A percentile compares a stretch with the other conserved stretches of the same genome.
phyloP scores from a whole-genome alignment of 2,888 invertebrate species.

The Cryptus viduatorius region DNA sequence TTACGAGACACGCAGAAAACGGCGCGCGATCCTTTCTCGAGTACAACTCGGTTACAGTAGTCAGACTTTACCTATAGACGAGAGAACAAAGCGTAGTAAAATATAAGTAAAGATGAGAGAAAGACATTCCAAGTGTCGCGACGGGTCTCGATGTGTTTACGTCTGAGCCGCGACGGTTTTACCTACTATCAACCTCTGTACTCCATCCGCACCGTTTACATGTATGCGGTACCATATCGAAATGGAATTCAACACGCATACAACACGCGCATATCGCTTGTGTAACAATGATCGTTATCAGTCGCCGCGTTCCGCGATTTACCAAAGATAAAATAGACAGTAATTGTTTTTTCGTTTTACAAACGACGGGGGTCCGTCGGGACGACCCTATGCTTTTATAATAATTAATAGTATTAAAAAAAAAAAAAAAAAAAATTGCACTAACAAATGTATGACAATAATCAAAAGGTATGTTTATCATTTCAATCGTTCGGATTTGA shows the following conservation, averaged over 20 bases:
- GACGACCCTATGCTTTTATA: background rate
- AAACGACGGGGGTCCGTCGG: background rate
- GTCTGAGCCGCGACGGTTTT: constrained; percentile 52
- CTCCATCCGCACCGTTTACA: constrained; percentile 33
- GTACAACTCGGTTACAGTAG: background rate
- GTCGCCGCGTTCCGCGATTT: background rate
- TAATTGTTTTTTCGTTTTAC: constrained; percentile 11
- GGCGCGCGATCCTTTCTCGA: background rate
- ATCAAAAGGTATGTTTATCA: too few relatives aligned
- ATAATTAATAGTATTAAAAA: background rate
- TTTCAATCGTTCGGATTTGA: too few relatives aligned
- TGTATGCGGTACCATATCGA: background rate
- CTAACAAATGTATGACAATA: too few relatives aligned
- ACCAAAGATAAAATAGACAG: background rate
- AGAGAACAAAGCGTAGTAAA: background rate
- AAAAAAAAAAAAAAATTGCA: background rate
- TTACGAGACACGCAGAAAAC: background rate
- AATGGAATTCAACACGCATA: background rate
- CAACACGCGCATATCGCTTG: background rate
- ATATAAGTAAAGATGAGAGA: constrained; percentile 25
- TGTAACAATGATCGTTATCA: constrained; percentile 10
- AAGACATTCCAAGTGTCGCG: constrained; percentile 61
- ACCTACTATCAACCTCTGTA: constrained; percentile 58
- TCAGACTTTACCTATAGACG: background rate
- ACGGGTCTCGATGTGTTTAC: constrained; percentile 63